Evolutionary conservation across 2,113 vertebrate species (phyloP).

Genomic region (Talpa occidentalis): DNA sequence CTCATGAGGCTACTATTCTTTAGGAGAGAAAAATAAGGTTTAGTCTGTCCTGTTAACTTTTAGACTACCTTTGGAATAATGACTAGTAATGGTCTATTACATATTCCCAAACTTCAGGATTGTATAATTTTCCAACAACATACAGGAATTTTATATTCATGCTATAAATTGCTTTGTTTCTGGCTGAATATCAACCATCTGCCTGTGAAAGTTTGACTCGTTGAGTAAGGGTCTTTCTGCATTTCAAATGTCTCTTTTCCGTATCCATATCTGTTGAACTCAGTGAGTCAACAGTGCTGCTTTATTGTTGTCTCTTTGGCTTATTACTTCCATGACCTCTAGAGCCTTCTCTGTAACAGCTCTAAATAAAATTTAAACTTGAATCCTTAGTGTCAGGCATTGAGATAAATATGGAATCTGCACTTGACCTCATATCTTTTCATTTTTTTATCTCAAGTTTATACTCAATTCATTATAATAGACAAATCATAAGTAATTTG

Average conservation of each 20-base stretch:
- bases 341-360: not conserved
- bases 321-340: conserved; percentile 40
- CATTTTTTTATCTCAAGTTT: conserved; percentile 57
- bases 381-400: not conserved
- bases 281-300: not conserved
- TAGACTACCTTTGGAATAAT: not conserved
- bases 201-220: not conserved
- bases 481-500: conserved; percentile 30
- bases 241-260: not conserved
- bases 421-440: conserved; percentile 61
- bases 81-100: not conserved
- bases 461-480: conserved; percentile 23
- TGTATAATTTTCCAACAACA: not conserved
- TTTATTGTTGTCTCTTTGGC: conserved; percentile 6
- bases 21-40: not conserved
- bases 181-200: conserved; percentile 26
- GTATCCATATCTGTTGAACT: not conserved
- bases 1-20: not conserved
- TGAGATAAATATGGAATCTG: conserved; percentile 32
- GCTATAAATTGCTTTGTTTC: conserved; percentile 9
- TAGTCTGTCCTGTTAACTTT: not conserved
- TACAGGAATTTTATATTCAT: not conserved
- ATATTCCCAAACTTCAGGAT: not conserved
- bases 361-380: conserved; percentile 62
- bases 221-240: conserved; percentile 31